Evolutionary conservation across 2,113 vertebrate genomes (phyloP).

Genomic region (Rhea americana): DNA sequence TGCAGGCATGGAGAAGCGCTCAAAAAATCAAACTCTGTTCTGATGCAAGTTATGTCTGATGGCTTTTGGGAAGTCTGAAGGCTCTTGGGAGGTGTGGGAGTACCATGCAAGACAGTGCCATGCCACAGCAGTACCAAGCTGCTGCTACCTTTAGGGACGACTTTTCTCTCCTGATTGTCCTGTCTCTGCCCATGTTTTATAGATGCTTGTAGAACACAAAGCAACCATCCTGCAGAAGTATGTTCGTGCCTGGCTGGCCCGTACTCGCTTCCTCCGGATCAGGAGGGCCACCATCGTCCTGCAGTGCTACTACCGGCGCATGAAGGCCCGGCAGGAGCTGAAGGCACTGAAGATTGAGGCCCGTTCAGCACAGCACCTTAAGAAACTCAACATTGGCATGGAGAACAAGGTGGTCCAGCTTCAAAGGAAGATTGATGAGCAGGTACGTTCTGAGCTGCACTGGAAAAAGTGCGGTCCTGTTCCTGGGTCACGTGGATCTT

Average conservation of each 20-base stretch:
- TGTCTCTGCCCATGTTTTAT: fast-evolving
- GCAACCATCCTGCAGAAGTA: conserved; percentile 87
- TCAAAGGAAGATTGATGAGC: conserved; percentile 92
- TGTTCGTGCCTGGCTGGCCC: conserved; percentile 83
- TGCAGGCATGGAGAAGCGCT: neutral
- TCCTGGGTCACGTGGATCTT: neutral
- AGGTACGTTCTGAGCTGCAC: conserved; percentile 72
- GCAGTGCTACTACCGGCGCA: conserved; percentile 86
- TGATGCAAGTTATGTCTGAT: neutral
- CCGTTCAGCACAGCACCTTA: conserved; percentile 85
- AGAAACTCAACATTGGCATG: conserved; percentile 94
- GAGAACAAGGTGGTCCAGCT: conserved; percentile 98
- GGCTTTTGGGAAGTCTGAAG: too few relatives aligned
- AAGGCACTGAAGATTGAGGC: conserved; percentile 91
- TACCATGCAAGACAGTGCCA: neutral
- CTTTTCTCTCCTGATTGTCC: neutral
- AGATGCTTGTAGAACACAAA: conserved; percentile 90
- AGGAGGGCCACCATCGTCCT: conserved; percentile 81
- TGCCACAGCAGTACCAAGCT: neutral
- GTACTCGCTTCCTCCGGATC: conserved; percentile 68
- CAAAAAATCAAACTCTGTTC: neutral
- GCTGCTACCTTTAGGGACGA: neutral
- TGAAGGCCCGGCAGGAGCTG: conserved; percentile 81
- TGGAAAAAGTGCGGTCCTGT: fast-evolving
- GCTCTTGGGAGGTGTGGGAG: neutral